Evolutionary conservation across 2,888 invertebrate species (phyloP).

Genomic region (Bombylius discolor): DNA sequence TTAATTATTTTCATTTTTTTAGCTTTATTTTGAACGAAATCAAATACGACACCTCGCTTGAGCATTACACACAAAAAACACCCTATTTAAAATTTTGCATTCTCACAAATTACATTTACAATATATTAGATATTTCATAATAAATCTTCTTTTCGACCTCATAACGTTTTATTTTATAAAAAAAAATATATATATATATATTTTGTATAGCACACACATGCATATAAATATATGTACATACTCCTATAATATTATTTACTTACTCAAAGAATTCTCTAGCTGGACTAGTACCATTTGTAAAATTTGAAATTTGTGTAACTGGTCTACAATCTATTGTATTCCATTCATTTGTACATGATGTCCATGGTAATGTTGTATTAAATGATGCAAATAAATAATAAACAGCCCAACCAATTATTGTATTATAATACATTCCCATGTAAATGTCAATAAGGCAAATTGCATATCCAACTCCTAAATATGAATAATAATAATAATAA

Average conservation of each 20-base stretch:
- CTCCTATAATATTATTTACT: conserved; percentile 28
- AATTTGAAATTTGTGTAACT: conserved; percentile 42
- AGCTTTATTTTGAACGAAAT: no score
- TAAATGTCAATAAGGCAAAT: conserved; percentile 93
- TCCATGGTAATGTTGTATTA: conserved; percentile 72
- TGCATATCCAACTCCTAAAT: conserved; percentile 81
- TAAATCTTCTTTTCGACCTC: no score
- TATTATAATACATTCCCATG: conserved; percentile 95
- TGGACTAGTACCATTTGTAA: conserved; percentile 54
- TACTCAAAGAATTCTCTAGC: conserved; percentile 84
- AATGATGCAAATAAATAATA: conserved; percentile 80
- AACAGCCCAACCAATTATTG: conserved; percentile 91
- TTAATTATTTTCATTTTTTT: no score
- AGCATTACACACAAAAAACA: no score
- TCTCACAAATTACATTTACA: no score
- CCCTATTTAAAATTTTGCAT: no score
- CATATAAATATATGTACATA: not conserved
- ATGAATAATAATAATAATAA: not conserved
- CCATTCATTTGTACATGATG: conserved; percentile 74
- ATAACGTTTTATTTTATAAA: no score
- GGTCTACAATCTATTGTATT: conserved; percentile 66
- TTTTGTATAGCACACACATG: not conserved
- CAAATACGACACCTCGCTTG: no score
- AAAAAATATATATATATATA: not conserved
- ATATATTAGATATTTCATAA: no score